phyloP scores from a whole-genome alignment of 2,113 vertebrate species.

The Microcebus griseorufus region DNA sequence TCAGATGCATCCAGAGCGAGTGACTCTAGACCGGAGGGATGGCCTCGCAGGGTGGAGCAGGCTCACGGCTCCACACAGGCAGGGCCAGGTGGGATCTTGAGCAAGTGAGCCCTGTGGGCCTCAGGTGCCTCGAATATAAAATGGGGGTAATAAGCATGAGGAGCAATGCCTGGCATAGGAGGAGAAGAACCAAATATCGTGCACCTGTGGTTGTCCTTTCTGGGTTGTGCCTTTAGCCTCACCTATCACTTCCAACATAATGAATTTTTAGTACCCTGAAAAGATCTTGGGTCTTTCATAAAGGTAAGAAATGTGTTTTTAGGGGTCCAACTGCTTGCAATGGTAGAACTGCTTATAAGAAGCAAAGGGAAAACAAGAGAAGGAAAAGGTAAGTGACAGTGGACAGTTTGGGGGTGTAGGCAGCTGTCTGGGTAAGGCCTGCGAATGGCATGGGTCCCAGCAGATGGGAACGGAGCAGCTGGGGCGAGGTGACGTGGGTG shows the following conservation, averaged over 20 bases:
- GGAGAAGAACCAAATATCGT: no score
- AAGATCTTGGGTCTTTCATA: background rate
- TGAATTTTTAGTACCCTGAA: background rate
- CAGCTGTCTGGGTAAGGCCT: background rate
- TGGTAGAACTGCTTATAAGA: background rate
- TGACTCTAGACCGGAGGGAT: background rate
- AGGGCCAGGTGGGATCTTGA: background rate
- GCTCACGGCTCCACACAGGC: background rate
- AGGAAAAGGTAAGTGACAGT: background rate
- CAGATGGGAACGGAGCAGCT: no score
- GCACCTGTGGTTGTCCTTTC: background rate
- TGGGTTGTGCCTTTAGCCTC: background rate
- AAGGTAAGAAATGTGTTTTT: background rate
- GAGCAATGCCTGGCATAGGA: background rate
- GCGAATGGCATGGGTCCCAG: background rate
- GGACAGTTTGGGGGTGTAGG: background rate
- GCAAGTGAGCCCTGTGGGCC: background rate
- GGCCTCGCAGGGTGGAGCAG: background rate
- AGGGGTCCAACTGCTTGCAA: background rate
- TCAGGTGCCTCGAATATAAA: background rate
- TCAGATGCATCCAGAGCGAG: background rate
- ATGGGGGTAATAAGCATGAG: background rate
- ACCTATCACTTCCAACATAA: background rate
- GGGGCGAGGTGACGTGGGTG: background rate
- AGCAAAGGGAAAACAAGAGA: background rate